Base-by-base conservation (phyloP, 2,797 vertebrate species). In the Odontamblyopus rebecca region DNA sequence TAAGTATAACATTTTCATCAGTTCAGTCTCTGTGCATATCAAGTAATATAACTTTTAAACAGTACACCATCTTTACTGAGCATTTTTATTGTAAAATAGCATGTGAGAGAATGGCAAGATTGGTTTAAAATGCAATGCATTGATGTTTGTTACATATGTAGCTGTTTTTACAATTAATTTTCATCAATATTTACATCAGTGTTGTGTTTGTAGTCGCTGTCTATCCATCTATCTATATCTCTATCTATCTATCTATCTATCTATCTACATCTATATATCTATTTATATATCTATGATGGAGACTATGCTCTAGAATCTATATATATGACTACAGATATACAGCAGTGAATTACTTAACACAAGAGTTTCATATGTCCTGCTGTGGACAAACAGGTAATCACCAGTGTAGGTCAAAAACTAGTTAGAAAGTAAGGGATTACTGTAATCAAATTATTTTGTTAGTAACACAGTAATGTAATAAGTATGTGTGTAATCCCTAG, bases 1-100 rank as follows among this genome's bases (percentile, higher is more conserved):
- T 92, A 64, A 92, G 92, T 91, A 88, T 78, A 30, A 9, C 2
- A 19, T 78, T 76, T 67, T 56, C 18, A 16, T 78, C 71, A 72
- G 5, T 18, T 54, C 27, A 35, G 56, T 12, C 44, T 50, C 5
- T 62, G 3, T 38, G 30, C 2, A 54, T 66, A 1, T 57, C 3
- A 32, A 35, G 30, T 61, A 27, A 48, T 48, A 48, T 48, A 48
- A 48, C 3, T 13, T 48, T 13, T 48, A 48, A 48, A 15, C 44
- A 48, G 59, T 27, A 61, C 23, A 18, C 15, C 35, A 6, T 35
- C 30, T 61, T 35, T 61, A 61, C 6, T n/a, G 8, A 61, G 4
- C 29, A 18, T 19, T 19, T 61, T 61, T 16, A 29, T 27, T 30
- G 27, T 16, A 16, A 18, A 6, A 32, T 11, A 53, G 19, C n/a